Percentiles rank a stretch among this genome's conserved stretches.
These are phyloP conservation scores for Synergus itoensis DNA, from an alignment of 2,888 invertebrate genomes.

Conservation along the genomic window DNA sequence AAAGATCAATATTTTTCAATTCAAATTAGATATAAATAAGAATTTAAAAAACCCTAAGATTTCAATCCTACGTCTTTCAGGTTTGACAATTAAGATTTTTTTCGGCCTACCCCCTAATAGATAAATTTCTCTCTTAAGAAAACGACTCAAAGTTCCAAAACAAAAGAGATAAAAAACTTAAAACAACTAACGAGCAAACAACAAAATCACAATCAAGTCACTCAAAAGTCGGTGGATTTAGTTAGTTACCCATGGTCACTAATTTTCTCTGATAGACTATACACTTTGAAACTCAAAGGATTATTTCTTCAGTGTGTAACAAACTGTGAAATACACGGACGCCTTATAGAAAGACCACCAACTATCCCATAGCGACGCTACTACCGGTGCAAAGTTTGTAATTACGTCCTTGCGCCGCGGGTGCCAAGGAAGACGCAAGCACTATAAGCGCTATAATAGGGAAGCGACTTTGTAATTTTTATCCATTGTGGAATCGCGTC, in stretches of 20 bases:
- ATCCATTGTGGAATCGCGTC: not conserved
- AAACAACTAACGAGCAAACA: not conserved
- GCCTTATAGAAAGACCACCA: constrained; percentile 17
- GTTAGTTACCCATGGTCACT: not conserved
- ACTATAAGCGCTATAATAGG: constrained; percentile 9
- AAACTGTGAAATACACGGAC: constrained; percentile 16
- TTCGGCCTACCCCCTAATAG: too few species aligned
- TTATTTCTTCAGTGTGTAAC: constrained; percentile 18
- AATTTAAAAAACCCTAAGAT: too few species aligned
- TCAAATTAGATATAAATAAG: too few species aligned
- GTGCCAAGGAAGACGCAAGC: constrained; percentile 7
- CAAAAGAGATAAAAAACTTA: not conserved
- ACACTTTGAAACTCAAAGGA: constrained; percentile 22
- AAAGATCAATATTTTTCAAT: too few species aligned
- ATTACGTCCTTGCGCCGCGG: constrained; percentile 34
- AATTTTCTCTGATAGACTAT: not conserved
- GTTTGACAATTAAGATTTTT: too few species aligned
- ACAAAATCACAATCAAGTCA: constrained; percentile 21
- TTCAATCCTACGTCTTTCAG: too few species aligned
- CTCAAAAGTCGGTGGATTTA: constrained; percentile 10
- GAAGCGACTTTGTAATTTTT: constrained; percentile 30
- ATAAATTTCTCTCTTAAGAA: too few species aligned
- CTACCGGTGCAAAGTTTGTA: constrained; percentile 25
- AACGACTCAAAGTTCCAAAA: too few species aligned
- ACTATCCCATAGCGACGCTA: constrained; percentile 19